Base-by-base conservation (phyloP, 1,140 invertebrate genomes). In the Conopomorpha cramerella region DNA sequence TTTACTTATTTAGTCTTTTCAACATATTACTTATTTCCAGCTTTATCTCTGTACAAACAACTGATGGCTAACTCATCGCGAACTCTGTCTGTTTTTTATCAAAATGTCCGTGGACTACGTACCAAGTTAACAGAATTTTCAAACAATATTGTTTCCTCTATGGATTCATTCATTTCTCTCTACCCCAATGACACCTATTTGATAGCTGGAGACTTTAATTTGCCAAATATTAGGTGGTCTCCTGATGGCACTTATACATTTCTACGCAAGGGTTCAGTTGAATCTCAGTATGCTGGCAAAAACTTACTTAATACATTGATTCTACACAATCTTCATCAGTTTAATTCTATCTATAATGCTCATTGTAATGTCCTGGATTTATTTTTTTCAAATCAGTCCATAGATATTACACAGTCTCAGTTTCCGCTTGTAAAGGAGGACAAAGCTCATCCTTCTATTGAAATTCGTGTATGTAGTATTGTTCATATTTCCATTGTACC, bases 41-140 rank as follows among this genome's bases (percentile, higher is more conserved):
- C n/a, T n/a, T n/a, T n/a, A n/a, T n/a, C n/a, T n/a, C n/a, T n/a
- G n/a, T n/a, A n/a, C n/a, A n/a, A n/a, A n/a, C n/a, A n/a, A n/a
- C n/a, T n/a, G n/a, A n/a, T n/a, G n/a, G n/a, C n/a, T n/a, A n/a
- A n/a, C n/a, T n/a, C n/a, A n/a, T n/a, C n/a, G n/a, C n/a, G n/a
- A n/a, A 16, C 7, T 32, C 2, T 30, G 2, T 30, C 12, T 13
- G 18, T 32, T 8, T 32, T 16, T 3, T 16, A 32, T 13, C 30
- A 32, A 32, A 32, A 32, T 10, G 30, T 32, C 3, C 30, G 30
- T 11, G 30, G 30, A 14, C 16, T 32, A 8, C 1, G 30, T 3
- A 32, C 30, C 7, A 32, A 32, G 8, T 16, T 7, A 6, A 8
- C 12, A 32, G 4, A 8, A 16, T 32, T 32, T 10, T 32, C 10